Base-by-base conservation (phyloP, 2,113 vertebrate species). In the Ivindomyrus marchei region DNA sequence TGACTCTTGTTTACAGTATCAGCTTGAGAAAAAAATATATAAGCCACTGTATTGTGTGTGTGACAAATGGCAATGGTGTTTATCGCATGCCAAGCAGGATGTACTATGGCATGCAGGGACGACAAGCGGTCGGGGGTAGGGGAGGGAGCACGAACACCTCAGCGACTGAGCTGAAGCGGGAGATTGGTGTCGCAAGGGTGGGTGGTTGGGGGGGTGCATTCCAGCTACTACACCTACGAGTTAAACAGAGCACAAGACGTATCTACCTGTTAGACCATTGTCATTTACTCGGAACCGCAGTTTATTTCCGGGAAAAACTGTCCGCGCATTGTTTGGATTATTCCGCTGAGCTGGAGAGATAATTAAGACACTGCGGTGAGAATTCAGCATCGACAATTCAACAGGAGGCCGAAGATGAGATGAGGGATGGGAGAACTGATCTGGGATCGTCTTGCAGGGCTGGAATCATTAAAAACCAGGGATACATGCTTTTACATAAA, bases 211-310 rank as follows among this genome's bases (percentile, higher is more conserved):
- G 56, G 6, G 3, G 31, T 10, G 8, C 77, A 83, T 83, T 83
- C 15, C 31, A 85, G 80, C 53, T n/a, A 13, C 70, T 47, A 58
- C 39, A 62, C 42, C 56, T 85, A 27, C 6, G 5, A 85, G 50
- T 31, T 24, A 85, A 39, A 85, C 80, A 84, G 86, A 45, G 15
- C 21, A 85, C 77, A 89, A 53, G n/a, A 86, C 6, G 53, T 70
- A 77, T 87, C 88, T 91, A 91, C 70, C 90, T 88, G 74, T 84
- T 84, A 50, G 17, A 45, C 83, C 47, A 91, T 50, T 39, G 45
- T 90, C 86, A 90, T 88, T 90, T 62, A 85, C 87, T 85, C 24
- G 83, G 89, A 87, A 24, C 66, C 52, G 50, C 56, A 91, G 77
- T 83, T 89, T 89, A 87, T 87, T 11, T 62, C 83, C 89, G 50